Evolutionary conservation across 2,113 vertebrate species (phyloP), one percentile per base, ranked within the genome.

Genomic region (Centrocercus urophasianus): DNA sequence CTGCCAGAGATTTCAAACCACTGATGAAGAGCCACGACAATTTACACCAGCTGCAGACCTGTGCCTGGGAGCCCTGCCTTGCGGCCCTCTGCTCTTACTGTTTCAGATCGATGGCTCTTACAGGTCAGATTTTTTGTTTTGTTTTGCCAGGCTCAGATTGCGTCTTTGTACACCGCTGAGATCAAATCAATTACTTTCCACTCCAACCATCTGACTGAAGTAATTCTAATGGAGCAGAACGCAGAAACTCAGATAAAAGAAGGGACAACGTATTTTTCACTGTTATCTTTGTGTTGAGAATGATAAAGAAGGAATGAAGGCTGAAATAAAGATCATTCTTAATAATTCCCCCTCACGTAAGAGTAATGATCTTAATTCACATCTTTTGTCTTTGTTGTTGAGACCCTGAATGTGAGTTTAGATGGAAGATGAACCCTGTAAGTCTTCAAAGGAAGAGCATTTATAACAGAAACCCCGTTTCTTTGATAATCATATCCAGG

Each of bases 51-150:
- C 91, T 87, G 94, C 93, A 92, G 86, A 93, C n/a, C 83, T 96
- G 83, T 73, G 86, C 92, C 94, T 80, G 50, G 86, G 94, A 96
- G 94, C 30, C 89, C 93, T 95, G 94, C 85, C 75, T 90, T 7
- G 24, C 60, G 2, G 76, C 90, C 94, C 94, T 91, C 88, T 94
- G 88, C 88, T 95, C 91, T 86, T 88, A 27, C 88, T 79, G 90
- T 88, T 69, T 16, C 57, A 95, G 95, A 97, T 96, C 90, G 74
- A 97, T 97, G 93, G 78, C 92, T 95, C 93, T 94, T 95, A 96
- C 90, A 90, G 96, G 96, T 97, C 95, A 96, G 95, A 95, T 81
- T 95, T 93, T 97, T 95, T 96, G 94, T 94, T 96, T 95, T 95
- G 95, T 93, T 96, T 93, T 96, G 85, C 90, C 91, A 96, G 96